phyloP scores from a whole-genome alignment of 2,113 vertebrate species.

The Kobus ellipsiprymnus region DNA sequence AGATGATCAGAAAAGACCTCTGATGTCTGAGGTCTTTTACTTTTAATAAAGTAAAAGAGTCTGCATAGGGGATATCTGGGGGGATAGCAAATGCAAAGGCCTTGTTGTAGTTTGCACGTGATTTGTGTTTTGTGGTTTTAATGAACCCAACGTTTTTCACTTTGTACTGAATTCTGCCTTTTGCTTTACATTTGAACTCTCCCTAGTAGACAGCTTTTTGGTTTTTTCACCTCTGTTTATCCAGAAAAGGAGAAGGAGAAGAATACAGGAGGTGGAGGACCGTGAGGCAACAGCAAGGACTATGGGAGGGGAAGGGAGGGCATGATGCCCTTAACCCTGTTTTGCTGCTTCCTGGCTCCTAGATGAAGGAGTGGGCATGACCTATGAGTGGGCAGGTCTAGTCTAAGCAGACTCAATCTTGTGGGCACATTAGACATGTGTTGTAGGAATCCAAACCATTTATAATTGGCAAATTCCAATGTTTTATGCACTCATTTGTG shows the following conservation, averaged over 20 bases:
- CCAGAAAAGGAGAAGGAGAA: neutral
- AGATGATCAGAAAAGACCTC: neutral
- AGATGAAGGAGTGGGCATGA: neutral
- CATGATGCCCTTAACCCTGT: neutral
- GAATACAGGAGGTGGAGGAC: neutral
- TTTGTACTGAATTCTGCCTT: neutral
- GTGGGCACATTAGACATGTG: neutral
- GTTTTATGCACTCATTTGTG: neutral
- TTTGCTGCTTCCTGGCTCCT: neutral
- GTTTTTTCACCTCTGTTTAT: neutral
- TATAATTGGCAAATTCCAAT: neutral
- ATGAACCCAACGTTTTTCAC: neutral
- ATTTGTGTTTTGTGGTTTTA: neutral
- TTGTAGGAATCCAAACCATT: neutral
- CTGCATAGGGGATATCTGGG: neutral
- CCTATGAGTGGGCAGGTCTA: neutral
- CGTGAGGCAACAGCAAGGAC: slow-evolving; percentile 25
- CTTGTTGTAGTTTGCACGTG: neutral
- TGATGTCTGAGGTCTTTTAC: neutral
- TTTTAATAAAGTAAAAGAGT: neutral
- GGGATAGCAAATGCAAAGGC: neutral
- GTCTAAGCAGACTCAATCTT: neutral
- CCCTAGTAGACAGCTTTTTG: neutral
- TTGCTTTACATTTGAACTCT: neutral
- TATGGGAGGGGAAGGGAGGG: neutral